phyloP scores from a whole-genome alignment of 2,113 vertebrate species.

The Ophiodon elongatus region DNA sequence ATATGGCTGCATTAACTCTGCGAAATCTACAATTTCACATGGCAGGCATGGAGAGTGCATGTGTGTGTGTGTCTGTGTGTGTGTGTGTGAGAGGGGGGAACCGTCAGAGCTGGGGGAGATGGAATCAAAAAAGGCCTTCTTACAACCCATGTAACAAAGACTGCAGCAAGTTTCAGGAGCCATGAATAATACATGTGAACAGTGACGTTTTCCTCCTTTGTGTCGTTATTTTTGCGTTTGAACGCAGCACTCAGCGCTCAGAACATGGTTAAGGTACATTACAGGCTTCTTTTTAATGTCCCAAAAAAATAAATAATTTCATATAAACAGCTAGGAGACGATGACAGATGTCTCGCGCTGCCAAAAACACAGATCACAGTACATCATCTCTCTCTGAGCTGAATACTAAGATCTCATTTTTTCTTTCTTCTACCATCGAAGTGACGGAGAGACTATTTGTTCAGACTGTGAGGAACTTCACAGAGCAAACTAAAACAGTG shows the following conservation, averaged over 20 bases:
- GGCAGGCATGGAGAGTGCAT: constrained; percentile 20
- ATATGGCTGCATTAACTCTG: constrained; percentile 70
- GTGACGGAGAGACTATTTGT: background rate
- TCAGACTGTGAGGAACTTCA: background rate
- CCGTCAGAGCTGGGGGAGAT: constrained; percentile 7
- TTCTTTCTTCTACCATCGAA: background rate
- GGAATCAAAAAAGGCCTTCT: constrained; percentile 52
- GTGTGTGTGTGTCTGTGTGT: constrained; percentile 10
- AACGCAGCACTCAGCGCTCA: background rate
- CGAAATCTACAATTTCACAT: constrained; percentile 63
- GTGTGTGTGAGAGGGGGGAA: background rate
- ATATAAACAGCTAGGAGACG: background rate
- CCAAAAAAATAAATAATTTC: constrained; percentile 7
- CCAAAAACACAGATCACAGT: constrained; percentile 5
- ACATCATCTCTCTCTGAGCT: constrained; percentile 8
- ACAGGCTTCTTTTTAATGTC: constrained; percentile 21
- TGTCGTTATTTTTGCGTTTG: background rate
- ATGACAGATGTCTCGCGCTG: constrained; percentile 11
- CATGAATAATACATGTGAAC: constrained; percentile 72
- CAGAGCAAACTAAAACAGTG: background rate
- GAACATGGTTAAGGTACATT: background rate
- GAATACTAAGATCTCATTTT: constrained; percentile 1
- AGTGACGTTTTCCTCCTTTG: background rate
- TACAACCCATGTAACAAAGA: constrained; percentile 50
- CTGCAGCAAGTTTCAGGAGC: constrained; percentile 24